Conservation (phyloP, 2,113 vertebrate genomes). For the Leptobrachium ailaonicum region DNA sequence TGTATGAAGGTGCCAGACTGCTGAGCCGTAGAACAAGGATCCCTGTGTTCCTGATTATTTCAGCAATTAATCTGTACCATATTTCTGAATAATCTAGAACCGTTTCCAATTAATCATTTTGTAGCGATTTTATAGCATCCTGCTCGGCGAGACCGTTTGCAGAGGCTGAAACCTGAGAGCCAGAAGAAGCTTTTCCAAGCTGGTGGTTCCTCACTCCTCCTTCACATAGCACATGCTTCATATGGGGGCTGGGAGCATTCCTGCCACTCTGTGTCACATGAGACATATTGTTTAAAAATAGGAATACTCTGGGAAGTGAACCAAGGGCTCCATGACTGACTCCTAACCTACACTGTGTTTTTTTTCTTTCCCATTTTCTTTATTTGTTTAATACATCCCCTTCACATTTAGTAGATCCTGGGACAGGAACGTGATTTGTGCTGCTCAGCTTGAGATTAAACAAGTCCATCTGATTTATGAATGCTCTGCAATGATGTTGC, state of each 20-base stretch:
- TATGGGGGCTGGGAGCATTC: background rate
- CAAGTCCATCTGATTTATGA: too few species aligned
- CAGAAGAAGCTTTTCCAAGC: background rate
- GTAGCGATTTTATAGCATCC: slow-evolving; percentile 19
- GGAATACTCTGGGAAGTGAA: background rate
- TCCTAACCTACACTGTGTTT: too few species aligned
- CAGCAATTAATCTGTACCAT: slow-evolving; percentile 12
- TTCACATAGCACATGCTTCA: slow-evolving; percentile 21
- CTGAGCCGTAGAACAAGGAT: background rate
- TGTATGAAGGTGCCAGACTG: slow-evolving; percentile 5
- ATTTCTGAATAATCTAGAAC: background rate
- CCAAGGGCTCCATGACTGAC: background rate
- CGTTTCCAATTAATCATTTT: slow-evolving; percentile 21
- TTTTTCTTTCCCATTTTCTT: too few species aligned
- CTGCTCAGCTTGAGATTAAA: too few species aligned
- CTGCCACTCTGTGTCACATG: slow-evolving; percentile 19
- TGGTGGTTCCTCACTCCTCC: slow-evolving; percentile 10
- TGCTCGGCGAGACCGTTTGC: slow-evolving; percentile 25
- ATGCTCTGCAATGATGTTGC: too few species aligned
- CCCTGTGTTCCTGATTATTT: background rate
- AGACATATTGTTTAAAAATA: slow-evolving; percentile 39
- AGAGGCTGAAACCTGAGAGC: slow-evolving; percentile 24
- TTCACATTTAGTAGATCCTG: too few species aligned
- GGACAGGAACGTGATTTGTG: too few species aligned
- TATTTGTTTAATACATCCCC: too few species aligned